Base-by-base conservation (phyloP, 2,113 vertebrate species). In the Amphiprion percula region DNA sequence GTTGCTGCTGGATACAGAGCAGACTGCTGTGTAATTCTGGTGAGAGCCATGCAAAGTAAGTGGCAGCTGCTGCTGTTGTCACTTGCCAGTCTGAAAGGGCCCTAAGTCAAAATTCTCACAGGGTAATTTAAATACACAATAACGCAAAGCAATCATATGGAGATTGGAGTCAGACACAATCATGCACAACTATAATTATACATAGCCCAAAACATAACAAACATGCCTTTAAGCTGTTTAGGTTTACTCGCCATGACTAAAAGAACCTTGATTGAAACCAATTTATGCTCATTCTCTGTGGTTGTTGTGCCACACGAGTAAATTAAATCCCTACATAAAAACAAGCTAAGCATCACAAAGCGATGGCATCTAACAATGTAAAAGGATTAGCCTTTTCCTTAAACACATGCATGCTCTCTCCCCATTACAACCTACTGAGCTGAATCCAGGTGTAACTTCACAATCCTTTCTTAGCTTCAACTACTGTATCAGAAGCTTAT, bases 201-300 rank as follows among this genome's bases (percentile, higher is more conserved):
- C 12, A 60, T 4, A 56, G 24, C 60, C 60, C 2, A 30, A 49
- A 58, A 56, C 16, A 67, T 5, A 60, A 41, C 52, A 11, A 59
- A 62, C 59, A 59, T 10, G 26, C 46, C 68, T 74, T 62, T 10
- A 53, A 69, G 79, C 59, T 2, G 64, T 80, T 68, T 74, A 37
- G 33, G 21, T 74, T 70, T 59, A 50, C 60, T 65, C 61, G 37
- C 37, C 33, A 46, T 60, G 65, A 54, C 47, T 69, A 47, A 60
- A 71, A 59, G 12, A 56, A 12, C 24, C 23, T 47, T 39, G 59
- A 68, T 28, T 73, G 23, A 74, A 60, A 82, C 46, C 21, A 10
- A 60, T 58, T n/a, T 4, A 52, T 55, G 58, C 75, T 61, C 1
- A 37, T 24, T 64, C 12, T 37, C 39, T 55, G 44, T 23, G 5